phyloP scores from a whole-genome alignment of 2,797 vertebrate species.

The Sebastiscus albofasciatus region DNA sequence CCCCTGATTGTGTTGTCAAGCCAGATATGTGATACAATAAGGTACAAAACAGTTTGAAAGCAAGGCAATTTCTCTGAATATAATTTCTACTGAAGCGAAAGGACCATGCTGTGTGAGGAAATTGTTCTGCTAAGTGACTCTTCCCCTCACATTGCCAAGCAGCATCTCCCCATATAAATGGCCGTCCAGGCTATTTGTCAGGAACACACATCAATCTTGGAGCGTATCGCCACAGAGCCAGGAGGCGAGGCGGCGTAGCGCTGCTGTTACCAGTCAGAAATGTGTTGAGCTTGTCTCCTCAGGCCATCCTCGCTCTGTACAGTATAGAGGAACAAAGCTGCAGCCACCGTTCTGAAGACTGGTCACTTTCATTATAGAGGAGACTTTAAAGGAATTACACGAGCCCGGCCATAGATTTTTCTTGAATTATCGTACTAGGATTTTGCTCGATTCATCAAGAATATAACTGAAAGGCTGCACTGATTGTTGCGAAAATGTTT shows the following conservation, averaged over 20 bases:
- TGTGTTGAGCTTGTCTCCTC: constrained; percentile 77
- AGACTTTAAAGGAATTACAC: constrained; percentile 80
- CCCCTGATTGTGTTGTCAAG: constrained; percentile 38
- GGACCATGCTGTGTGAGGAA: constrained; percentile 77
- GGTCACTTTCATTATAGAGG: constrained; percentile 79
- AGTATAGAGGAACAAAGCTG: constrained; percentile 52
- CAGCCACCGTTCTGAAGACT: constrained; percentile 71
- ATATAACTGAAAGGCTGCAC: constrained; percentile 45
- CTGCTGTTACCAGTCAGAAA: constrained; percentile 75
- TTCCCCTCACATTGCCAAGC: constrained; percentile 73
- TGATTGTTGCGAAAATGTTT: constrained; percentile 19
- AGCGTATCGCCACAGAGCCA: constrained; percentile 64
- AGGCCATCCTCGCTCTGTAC: constrained; percentile 61
- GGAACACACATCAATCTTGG: constrained; percentile 77
- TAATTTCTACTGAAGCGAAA: constrained; percentile 71
- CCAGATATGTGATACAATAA: constrained; percentile 47
- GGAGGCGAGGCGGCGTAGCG: constrained; percentile 65
- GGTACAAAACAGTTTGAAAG: constrained; percentile 36
- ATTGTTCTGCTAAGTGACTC: constrained; percentile 79
- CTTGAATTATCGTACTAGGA: constrained; percentile 62
- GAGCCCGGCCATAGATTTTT: constrained; percentile 60
- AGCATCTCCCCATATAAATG: constrained; percentile 76
- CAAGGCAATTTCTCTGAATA: constrained; percentile 62
- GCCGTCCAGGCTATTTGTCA: constrained; percentile 70
- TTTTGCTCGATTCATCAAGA: constrained; percentile 66